phyloP scores from a whole-genome alignment of 2,113 vertebrate species.

The Phalacrocorax aristotelis region DNA sequence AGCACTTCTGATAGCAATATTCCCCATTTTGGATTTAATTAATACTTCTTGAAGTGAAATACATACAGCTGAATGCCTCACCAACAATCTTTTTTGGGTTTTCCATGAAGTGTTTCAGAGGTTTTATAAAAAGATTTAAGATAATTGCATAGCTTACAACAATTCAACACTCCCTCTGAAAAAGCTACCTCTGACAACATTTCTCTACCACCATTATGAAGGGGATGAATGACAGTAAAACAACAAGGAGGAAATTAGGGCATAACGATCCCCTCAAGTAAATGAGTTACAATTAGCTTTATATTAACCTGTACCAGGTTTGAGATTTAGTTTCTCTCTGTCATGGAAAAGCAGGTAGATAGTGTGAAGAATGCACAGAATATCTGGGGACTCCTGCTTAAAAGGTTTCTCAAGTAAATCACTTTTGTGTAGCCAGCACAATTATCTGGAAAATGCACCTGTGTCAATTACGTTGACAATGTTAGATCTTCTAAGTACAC shows the following conservation, averaged over 20 bases:
- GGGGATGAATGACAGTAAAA: neutral
- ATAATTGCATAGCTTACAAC: neutral
- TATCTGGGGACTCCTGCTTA: too few species aligned
- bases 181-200: neutral
- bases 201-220: neutral
- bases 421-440: neutral
- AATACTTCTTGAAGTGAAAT: neutral
- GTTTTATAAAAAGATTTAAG: neutral
- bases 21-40: neutral
- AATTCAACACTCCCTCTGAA: neutral
- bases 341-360: neutral
- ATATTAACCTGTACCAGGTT: neutral
- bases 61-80: neutral
- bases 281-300: neutral
- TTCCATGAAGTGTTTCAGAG: neutral
- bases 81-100: neutral
- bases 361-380: neutral
- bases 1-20: neutral
- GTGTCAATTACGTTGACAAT: rapidly evolving
- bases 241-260: neutral
- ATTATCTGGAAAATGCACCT: rapidly evolving
- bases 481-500: rapidly evolving
- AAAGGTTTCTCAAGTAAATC: neutral
- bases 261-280: neutral
- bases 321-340: neutral